Evolutionary conservation across 2,888 invertebrate genomes (phyloP), one percentile per base, ranked within the genome.

Genomic region (Theristus sp.): DNA sequence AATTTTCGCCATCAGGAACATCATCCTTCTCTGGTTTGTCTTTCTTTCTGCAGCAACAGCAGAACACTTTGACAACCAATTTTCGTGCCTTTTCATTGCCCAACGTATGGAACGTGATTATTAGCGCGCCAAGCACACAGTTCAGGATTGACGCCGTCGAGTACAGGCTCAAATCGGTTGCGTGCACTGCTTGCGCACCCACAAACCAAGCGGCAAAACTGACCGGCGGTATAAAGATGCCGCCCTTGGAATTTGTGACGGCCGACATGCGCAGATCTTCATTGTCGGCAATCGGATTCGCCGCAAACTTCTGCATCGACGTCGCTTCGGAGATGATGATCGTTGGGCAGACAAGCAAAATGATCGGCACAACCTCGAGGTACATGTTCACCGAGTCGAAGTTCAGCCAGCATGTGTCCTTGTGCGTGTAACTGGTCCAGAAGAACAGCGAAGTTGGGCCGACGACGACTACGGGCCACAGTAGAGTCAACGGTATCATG

Each of bases 351-450:
- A 25, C 52, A 2, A 58, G 28, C 10, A 58, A 6, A 1, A 29
- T 28, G 1, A 49, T 49, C 24, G 58, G 58, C 10, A 58, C 22
- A 27, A 58, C 22, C 29, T 58, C 58, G 17, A 26, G 38, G 27
- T 22, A 27, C 27, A 27, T 22, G 30, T 52, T 49, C 22, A 28
- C 27, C 27, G n/a, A 20, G 29, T 47, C 52, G 29, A 58, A 58
- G 52, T 58, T 58, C 22, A 58, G 52, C 58, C 58, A 58, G 49
- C 58, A 58, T 13, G 58, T 58, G 20, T 27, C 6, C 3, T 27
- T 24, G 49, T 49, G 49, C 24, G 49, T 49, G 24, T 49, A 49
- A 17, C 17, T 17, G 38, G 17, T 17, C 38, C 38, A 38, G 38
- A 38, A 38, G 10, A 38, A 17, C 10, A 6, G 10, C 6, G 10